phyloP scores from a whole-genome alignment of 2,113 vertebrate genomes.

The Centropus bengalensis region DNA sequence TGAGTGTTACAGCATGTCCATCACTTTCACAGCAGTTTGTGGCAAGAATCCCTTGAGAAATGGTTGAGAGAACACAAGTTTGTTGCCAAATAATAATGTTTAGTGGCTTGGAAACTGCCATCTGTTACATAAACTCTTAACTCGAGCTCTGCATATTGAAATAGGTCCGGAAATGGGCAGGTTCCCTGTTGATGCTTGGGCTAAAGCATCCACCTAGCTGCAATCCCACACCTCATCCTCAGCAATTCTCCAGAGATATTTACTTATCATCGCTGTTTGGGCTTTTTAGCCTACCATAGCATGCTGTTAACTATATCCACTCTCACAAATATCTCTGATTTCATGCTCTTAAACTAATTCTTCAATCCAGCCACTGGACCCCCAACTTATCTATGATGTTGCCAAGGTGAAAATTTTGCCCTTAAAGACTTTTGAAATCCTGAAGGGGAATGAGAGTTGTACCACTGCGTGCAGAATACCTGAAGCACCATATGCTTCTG shows the following conservation, averaged over 20 bases:
- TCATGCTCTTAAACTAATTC: neutral
- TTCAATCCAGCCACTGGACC: neutral
- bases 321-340: neutral
- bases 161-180: slow-evolving; percentile 52
- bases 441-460: neutral
- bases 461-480: neutral
- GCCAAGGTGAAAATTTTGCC: neutral
- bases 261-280: neutral
- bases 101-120: slow-evolving; percentile 68
- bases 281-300: neutral
- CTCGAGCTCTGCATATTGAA: slow-evolving; percentile 43
- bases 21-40: slow-evolving; percentile 33
- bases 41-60: slow-evolving; percentile 59
- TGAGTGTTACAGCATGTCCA: neutral
- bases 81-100: slow-evolving; percentile 64
- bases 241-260: neutral
- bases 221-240: neutral
- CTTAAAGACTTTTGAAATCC: neutral
- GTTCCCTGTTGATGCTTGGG: neutral
- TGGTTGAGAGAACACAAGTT: neutral
- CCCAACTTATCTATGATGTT: neutral
- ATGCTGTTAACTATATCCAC: neutral
- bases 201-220: neutral
- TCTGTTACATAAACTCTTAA: slow-evolving; percentile 64
- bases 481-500: neutral